Base-by-base conservation (phyloP, 1,140 invertebrate genomes). In the Drosophila lacertosa region DNA sequence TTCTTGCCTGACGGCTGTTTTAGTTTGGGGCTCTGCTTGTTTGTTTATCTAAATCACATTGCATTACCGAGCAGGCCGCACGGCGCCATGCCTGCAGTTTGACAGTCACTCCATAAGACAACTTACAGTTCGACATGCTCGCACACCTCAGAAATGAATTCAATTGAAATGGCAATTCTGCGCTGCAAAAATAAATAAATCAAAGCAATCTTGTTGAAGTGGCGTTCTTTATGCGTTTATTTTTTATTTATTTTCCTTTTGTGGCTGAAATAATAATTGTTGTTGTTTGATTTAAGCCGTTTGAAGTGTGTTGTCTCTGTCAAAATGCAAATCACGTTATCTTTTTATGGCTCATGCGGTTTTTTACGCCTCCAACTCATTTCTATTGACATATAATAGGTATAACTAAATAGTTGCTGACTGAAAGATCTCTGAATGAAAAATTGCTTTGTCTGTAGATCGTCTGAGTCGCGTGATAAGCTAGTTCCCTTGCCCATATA, bases 31-130 rank as follows among this genome's bases (percentile, higher is more conserved):
- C 51, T 48, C 10, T 40, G 22, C 3, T n/a, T 42, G 20, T 42
- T 7, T 42, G 10, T 42, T 66, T 48, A 66, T 66, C 63, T 66
- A 45, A 65, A 58, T 32, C 62, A 15, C 50, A 24, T 13, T 39
- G 51, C 35, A 53, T 54, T 54, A 40, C 13, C n/a, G 10, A 15
- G 13, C 29, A 54, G 60, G 20, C 18, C 40, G 42, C 40, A 16
- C 33, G 53, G 18, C 54, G 54, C 42, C 47, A 53, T 11, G 2
- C 1, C 9, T 22, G 24, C 40, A 35, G 60, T 54, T 63, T 53
- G n/a, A 39, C n/a, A 54, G n/a, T 0, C 26, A 16, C 10, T 32
- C 24, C 3, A 29, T 6, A 22, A 35, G 13, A 16, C 15, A 51
- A 9, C n/a, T n/a, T n/a, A 44, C 39, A 42, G 37, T 57, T 44